Percentiles rank a stretch among this genome's conserved stretches.
Evolutionary conservation across 2,113 vertebrate genomes (phyloP).

Genomic region (Phaethon lepturus): DNA sequence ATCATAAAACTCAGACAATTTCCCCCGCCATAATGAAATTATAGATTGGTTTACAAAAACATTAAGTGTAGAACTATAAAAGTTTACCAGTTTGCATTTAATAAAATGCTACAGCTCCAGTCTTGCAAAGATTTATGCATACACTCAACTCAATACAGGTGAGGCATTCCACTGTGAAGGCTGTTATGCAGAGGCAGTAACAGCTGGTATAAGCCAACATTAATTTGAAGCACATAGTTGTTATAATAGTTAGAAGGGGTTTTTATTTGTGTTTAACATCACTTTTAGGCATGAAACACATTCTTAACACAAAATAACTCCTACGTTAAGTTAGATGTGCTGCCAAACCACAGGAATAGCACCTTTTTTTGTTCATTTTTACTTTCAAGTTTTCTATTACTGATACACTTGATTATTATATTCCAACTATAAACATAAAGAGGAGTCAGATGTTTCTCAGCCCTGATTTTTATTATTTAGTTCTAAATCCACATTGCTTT

Average conservation of each 20-base stretch:
- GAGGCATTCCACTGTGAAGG: background rate
- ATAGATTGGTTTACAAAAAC: constrained; percentile 25
- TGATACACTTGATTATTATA: background rate
- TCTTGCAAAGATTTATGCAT: background rate
- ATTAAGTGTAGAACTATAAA: background rate
- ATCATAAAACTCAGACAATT: background rate
- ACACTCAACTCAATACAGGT: background rate
- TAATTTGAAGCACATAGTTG: background rate
- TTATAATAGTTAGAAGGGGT: background rate
- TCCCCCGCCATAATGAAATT: background rate
- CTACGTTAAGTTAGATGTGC: background rate
- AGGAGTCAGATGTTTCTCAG: background rate
- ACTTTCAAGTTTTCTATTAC: background rate
- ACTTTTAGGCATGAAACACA: background rate
- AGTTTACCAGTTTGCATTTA: background rate
- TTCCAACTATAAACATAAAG: background rate
- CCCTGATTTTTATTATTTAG: background rate
- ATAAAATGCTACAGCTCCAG: background rate
- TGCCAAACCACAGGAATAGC: background rate
- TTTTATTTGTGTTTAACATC: background rate
- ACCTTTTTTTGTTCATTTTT: background rate
- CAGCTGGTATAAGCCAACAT: background rate
- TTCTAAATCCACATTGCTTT: background rate
- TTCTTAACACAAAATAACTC: background rate
- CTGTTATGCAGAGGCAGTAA: background rate